These are phyloP conservation scores for Zophobas morio DNA, from an alignment of 1,140 invertebrate genomes.

Conservation along the genomic window DNA sequence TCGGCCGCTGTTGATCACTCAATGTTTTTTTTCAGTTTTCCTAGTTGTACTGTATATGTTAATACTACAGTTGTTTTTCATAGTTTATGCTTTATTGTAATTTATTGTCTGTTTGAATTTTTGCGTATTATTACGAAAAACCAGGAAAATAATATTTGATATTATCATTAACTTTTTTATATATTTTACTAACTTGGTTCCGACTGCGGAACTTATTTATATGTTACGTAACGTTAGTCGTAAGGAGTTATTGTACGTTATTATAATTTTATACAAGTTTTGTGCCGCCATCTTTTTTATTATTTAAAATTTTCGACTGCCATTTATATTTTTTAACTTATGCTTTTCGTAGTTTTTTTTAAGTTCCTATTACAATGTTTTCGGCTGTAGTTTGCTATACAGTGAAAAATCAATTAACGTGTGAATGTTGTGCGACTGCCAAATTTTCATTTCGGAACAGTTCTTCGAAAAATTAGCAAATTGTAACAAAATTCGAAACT, in stretches of 20 bases:
- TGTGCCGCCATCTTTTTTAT: constrained; percentile 62
- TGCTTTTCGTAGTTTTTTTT: constrained; percentile 61
- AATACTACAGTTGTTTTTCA: constrained; percentile 51
- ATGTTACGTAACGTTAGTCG: constrained; percentile 45
- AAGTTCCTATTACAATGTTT: constrained; percentile 62
- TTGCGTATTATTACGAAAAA: constrained; percentile 17
- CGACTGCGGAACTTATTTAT: constrained; percentile 17
- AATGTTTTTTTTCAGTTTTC: constrained; percentile 40
- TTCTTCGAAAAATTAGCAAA: not conserved
- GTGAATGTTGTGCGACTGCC: constrained; percentile 48
- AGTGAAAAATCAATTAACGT: constrained; percentile 54
- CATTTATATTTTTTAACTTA: constrained; percentile 63
- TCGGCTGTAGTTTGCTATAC: constrained; percentile 57
- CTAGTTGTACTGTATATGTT: constrained; percentile 49
- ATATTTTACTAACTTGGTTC: constrained; percentile 30
- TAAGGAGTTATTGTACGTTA: constrained; percentile 42
- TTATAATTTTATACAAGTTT: constrained; percentile 54
- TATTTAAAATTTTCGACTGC: constrained; percentile 61
- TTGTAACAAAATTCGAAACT: constrained; percentile 57
- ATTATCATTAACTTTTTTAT: constrained; percentile 36
- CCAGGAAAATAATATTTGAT: constrained; percentile 34
- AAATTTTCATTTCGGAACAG: constrained; percentile 47
- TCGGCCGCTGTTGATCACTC: constrained; percentile 13
- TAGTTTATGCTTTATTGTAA: constrained; percentile 51
- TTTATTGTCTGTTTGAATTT: constrained; percentile 49